Evolutionary conservation across 2,888 invertebrate genomes (phyloP).

Genomic region (Cosmia trapezina): DNA sequence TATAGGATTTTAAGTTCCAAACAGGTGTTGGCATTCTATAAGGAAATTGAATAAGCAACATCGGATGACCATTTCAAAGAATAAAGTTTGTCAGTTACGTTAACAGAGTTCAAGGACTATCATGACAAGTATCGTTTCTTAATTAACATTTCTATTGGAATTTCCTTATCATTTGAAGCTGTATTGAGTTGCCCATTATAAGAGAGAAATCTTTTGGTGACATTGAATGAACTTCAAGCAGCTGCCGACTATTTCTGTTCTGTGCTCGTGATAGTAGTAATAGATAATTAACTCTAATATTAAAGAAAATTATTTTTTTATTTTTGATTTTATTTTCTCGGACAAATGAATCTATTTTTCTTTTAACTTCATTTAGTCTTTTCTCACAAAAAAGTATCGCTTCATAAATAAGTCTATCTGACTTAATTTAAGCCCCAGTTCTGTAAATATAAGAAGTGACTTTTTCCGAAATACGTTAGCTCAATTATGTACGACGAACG

Average conservation of each 20-base stretch:
- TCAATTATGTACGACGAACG: neutral
- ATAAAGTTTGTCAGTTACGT: neutral
- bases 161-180: neutral
- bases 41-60: neutral
- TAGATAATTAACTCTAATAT: too few species aligned
- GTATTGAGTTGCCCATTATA: neutral
- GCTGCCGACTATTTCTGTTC: neutral
- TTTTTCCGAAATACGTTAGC: neutral
- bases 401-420: neutral
- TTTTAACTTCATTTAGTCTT: neutral
- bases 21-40: conserved; percentile 12
- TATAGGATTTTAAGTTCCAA: neutral
- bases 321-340: too few species aligned
- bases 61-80: conserved; percentile 3
- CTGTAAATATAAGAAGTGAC: neutral
- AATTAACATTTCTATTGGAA: neutral
- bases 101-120: conserved; percentile 18
- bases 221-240: neutral
- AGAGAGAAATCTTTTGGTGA: conserved; percentile 7
- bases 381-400: neutral
- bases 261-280: neutral
- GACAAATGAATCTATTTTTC: neutral
- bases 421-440: neutral
- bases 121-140: neutral
- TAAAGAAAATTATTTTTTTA: too few species aligned